Evolutionary conservation across 2,888 invertebrate genomes (phyloP), one percentile per base, ranked within the genome.

Genomic region (Dioctria linearis): DNA sequence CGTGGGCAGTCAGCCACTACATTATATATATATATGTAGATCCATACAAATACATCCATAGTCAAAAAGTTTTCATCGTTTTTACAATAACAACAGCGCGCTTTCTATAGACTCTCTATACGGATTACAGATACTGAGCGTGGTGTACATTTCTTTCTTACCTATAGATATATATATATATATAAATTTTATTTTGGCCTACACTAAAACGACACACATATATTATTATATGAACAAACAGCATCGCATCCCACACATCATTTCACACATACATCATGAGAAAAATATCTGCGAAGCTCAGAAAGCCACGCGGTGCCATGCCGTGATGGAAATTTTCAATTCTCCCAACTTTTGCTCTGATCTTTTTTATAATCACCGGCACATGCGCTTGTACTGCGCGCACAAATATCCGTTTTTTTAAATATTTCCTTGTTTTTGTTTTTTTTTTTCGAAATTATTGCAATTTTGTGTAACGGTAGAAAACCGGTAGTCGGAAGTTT

Each of bases 361-460:
- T 79, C 63, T 81, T 79, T 79, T 79, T 61, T 79, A 25, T 25
- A 73, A 43, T 76, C 79, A 65, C 69, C 79, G 79, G 81, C 76
- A 69, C 67, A 79, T 79, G 81, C 75, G 69, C 76, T 59, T 39
- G 61, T 59, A 79, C 51, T 46, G 66, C 65, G 59, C 79, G 65
- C 37, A 11, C 40, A 73, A 39, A 73, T 54, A 37, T n/a, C 25
- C 25, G 61, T 61, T 13, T 5, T 61, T 61, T 61, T 25, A 3
- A 8, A 25, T 61, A 13, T 61, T 25, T 25, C 25, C 25, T 25
- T 25, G 25, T 25, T 25, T 25, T 25, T 25, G 25, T 25, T 25
- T 25, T 25, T 25, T 25, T 25, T 25, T 25, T 25, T 25, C 25
- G 25, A 25, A 25, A 25, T 25, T 25, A 25, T 25, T 25, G 25